A percentile compares a stretch with the other conserved stretches of the same genome.
Conservation (phyloP, 2,888 invertebrate species). For the Aphelenchoides bicaudatus region DNA sequence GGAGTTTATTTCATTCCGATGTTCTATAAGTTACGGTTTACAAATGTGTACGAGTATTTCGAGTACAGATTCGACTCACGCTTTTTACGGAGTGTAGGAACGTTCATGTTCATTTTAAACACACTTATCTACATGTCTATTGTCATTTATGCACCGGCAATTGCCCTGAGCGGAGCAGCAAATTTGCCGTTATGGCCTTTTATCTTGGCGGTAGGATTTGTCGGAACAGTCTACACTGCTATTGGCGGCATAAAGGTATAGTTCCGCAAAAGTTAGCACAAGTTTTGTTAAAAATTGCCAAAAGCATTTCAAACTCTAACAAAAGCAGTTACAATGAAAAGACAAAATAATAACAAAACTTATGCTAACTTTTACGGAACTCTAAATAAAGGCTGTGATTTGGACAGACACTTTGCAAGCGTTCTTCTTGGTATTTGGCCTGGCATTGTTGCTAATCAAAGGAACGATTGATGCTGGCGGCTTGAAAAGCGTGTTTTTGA, state of each 20-base stretch:
- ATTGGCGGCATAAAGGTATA: too few relatives aligned
- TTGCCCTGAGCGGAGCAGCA: conserved; percentile 37
- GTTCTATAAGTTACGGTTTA: conserved; percentile 37
- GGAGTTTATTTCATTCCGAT: conserved; percentile 41
- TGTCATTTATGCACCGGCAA: conserved; percentile 20
- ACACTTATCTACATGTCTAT: conserved; percentile 39
- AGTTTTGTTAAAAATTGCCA: too few relatives aligned
- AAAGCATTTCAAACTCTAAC: too few relatives aligned
- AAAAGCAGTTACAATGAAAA: too few relatives aligned
- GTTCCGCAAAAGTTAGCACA: too few relatives aligned
- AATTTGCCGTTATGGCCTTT: conserved; percentile 36
- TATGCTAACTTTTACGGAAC: too few relatives aligned
- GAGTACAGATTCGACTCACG: conserved; percentile 31
- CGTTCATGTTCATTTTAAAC: conserved; percentile 33
- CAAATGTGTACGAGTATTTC: conserved; percentile 41
- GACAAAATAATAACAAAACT: too few relatives aligned
- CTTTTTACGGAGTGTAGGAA: conserved; percentile 30
- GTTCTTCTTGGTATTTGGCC: conserved; percentile 34
- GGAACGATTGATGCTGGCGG: conserved; percentile 38
- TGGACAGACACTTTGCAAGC: conserved; percentile 40
- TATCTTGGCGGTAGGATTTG: conserved; percentile 22
- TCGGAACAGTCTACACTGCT: conserved; percentile 7
- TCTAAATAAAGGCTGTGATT: conserved; percentile 43
- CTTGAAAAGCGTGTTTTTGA: conserved; percentile 25
- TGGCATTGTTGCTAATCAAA: conserved; percentile 32